phyloP scores from a whole-genome alignment of 2,888 invertebrate genomes.

The Augiades crinisus region DNA sequence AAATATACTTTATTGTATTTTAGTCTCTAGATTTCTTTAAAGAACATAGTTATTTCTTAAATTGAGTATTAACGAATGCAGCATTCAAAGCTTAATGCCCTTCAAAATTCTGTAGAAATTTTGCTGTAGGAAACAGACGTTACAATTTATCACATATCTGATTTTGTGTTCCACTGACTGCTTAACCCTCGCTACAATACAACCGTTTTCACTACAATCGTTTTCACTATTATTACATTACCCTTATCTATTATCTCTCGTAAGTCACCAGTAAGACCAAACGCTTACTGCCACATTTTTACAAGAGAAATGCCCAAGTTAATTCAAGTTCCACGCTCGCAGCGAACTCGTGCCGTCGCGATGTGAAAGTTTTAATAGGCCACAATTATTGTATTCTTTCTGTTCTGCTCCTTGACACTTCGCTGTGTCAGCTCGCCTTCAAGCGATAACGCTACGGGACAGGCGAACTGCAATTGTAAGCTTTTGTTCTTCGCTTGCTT shows the following conservation, averaged over 20 bases:
- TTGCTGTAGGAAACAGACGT: too few species aligned
- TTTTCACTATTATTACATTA: not conserved
- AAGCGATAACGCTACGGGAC: not conserved
- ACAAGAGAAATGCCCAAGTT: constrained; percentile 6
- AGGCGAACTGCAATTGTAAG: too few species aligned
- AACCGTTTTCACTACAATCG: not conserved
- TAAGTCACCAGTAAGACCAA: not conserved
- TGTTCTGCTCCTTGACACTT: constrained; percentile 16
- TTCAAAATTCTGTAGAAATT: too few species aligned
- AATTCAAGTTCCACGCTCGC: constrained; percentile 19
- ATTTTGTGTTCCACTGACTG: too few species aligned
- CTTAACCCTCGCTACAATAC: too few species aligned
- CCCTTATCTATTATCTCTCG: not conserved
- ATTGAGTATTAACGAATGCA: too few species aligned
- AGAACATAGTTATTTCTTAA: too few species aligned
- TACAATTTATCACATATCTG: too few species aligned
- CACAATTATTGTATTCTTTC: constrained; percentile 33
- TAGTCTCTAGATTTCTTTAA: too few species aligned
- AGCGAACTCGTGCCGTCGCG: constrained; percentile 8
- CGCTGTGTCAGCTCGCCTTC: not conserved
- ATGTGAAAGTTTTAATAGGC: constrained; percentile 34
- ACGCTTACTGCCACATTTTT: constrained; percentile 2
- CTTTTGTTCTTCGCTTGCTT: too few species aligned
- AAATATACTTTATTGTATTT: too few species aligned
- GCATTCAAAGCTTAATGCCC: too few species aligned